Evolutionary conservation across 2,888 invertebrate species (phyloP).

Genomic region (Amphiduros pacificus): DNA sequence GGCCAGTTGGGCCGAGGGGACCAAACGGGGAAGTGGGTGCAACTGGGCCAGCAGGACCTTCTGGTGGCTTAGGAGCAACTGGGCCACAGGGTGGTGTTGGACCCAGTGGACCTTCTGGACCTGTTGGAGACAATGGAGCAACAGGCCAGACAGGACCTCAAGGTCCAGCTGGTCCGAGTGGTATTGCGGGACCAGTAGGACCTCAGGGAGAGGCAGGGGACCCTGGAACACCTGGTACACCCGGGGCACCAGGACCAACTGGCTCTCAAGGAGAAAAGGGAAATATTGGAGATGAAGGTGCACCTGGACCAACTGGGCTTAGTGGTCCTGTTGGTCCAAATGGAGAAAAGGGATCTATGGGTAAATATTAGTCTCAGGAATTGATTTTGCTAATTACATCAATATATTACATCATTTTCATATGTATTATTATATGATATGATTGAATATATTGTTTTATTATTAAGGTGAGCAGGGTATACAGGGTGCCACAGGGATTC

Average conservation of each 20-base stretch:
- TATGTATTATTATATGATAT: too few relatives aligned
- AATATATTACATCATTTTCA: too few relatives aligned
- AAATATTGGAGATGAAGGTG: constrained; percentile 18
- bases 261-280: constrained; percentile 20
- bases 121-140: constrained; percentile 23
- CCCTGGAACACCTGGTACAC: constrained; percentile 16
- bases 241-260: constrained; percentile 21
- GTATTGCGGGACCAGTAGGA: constrained; percentile 16
- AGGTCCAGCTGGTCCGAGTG: constrained; percentile 20
- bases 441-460: too few relatives aligned
- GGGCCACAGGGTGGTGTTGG: constrained; percentile 25
- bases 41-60: constrained; percentile 6
- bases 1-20: too few relatives aligned
- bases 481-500: too few relatives aligned
- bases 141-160: constrained; percentile 16
- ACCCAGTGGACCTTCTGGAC: constrained; percentile 24
- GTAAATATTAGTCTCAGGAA: too few relatives aligned
- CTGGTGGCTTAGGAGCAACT: constrained; percentile 8
- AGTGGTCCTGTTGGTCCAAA: constrained; percentile 18
- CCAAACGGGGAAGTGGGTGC: constrained; percentile 19
- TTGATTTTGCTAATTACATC: too few relatives aligned
- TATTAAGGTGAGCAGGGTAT: too few relatives aligned
- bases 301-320: constrained; percentile 20
- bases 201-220: constrained; percentile 17
- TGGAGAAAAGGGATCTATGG: constrained; percentile 20